Evolutionary conservation across 2,113 vertebrate species (phyloP).

Genomic region (Zosterops pallidus): DNA sequence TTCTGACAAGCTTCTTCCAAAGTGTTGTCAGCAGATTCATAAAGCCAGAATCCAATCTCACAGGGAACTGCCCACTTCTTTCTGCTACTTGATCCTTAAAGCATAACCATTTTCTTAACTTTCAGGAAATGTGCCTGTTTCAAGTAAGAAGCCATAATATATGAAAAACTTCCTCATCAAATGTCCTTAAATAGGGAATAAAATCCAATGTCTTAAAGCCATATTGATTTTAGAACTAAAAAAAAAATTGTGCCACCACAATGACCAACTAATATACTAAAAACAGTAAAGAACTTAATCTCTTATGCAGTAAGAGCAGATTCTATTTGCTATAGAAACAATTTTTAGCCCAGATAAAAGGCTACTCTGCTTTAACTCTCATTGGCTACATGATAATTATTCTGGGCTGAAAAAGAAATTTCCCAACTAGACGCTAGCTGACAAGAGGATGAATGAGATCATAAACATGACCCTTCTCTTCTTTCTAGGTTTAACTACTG

Average conservation of each 20-base stretch:
- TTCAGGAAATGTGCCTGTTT: neutral
- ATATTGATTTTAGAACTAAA: neutral
- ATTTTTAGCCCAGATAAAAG: neutral
- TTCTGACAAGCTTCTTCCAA: neutral
- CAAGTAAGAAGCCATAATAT: neutral
- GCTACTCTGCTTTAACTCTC: neutral
- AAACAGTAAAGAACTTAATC: neutral
- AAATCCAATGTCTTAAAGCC: neutral
- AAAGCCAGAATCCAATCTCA: neutral
- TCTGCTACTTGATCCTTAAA: neutral
- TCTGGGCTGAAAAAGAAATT: neutral
- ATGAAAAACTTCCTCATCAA: neutral
- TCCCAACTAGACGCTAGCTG: neutral
- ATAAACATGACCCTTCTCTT: neutral
- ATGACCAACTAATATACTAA: neutral
- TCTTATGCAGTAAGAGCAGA: neutral
- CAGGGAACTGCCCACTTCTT: neutral
- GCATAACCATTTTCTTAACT: neutral
- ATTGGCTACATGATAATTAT: neutral
- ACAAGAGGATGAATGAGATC: neutral
- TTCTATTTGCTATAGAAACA: neutral
- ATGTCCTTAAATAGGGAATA: neutral
- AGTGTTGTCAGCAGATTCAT: neutral
- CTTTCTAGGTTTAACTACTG: neutral
- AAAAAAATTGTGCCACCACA: neutral